A percentile compares a stretch with the other conserved stretches of the same genome.
These are phyloP conservation scores for Nomia melanderi DNA, from an alignment of 1,140 invertebrate species.

Conservation along the genomic window DNA sequence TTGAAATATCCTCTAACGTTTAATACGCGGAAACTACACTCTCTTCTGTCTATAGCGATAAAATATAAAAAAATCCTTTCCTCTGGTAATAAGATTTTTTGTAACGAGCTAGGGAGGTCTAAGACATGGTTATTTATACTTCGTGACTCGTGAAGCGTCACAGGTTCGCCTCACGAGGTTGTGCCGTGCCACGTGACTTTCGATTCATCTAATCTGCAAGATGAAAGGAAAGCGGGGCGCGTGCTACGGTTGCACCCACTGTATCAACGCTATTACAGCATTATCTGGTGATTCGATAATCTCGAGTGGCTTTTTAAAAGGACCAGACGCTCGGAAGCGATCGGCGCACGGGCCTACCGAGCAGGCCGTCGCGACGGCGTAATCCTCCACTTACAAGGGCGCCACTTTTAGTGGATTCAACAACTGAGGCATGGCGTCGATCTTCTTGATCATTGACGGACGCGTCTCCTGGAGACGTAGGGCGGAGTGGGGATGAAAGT, in stretches of 20 bases:
- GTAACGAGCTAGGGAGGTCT: not conserved
- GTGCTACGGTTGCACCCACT: slow-evolving; percentile 29
- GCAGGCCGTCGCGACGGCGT: slow-evolving; percentile 39
- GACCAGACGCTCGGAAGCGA: slow-evolving; percentile 44
- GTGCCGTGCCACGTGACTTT: slow-evolving; percentile 19
- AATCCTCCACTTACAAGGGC: slow-evolving; percentile 43
- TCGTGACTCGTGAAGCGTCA: no score
- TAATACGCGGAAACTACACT: no score
- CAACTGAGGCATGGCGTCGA: slow-evolving; percentile 10
- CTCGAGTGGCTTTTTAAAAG: slow-evolving; percentile 51
- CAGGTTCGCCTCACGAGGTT: not conserved
- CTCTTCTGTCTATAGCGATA: no score
- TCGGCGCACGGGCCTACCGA: slow-evolving; percentile 47
- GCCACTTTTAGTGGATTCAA: slow-evolving; percentile 46
- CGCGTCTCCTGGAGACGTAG: not conserved
- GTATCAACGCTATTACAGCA: slow-evolving; percentile 36
- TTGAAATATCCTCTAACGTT: no score
- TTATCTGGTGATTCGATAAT: slow-evolving; percentile 55
- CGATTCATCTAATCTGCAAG: slow-evolving; percentile 27
- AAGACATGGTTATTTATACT: slow-evolving; percentile 24
- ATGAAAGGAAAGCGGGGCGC: slow-evolving; percentile 36
- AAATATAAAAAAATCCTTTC: no score
- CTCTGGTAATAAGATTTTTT: not conserved
- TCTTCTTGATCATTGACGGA: not conserved
- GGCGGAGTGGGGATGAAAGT: no score